Base-by-base conservation (phyloP, 1,140 invertebrate genomes). In the Drosophila carrolli region DNA sequence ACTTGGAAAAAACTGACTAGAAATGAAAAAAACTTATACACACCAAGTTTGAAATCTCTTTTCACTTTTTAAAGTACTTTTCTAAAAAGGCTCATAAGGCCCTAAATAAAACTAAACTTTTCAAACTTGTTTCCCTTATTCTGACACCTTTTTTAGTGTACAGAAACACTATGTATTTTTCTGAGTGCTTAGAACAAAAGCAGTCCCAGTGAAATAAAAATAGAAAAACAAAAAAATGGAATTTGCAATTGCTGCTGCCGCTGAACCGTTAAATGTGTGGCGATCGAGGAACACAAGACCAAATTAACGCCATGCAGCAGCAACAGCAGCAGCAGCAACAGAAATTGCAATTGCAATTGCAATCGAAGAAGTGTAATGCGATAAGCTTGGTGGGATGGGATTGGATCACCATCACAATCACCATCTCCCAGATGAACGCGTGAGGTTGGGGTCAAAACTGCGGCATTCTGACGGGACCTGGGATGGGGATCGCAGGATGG, bases 241-340 rank as follows among this genome's bases (percentile, higher is more conserved):
- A 89, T 89, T 89, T 89, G 84, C 84, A 76, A 88, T 81, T 86
- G 82, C 67, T 66, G 63, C 55, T 57, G 67, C 35, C 38, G 41
- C 27, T 32, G 55, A 29, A 71, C 67, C 84, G 84, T 89, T 89
- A 89, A 89, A 89, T 89, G 75, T 73, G 75, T 78, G 76, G 76
- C 43, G 35, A 71, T 74, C 54, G 62, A 43, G 74, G 83, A 86
- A 88, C 71, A 70, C 65, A 81, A 89, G 84, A 83, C 76, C 84
- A 88, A 88, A 88, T 88, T 89, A 88, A 89, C 83, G 84, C 83
- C 78, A 59, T 59, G n/a, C 62, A 60, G 47, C 66, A 75, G 56
- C 54, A 48, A 29, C 59, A 14, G 8, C 48, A 32, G 29, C 51
- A 63, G 14, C 68, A 4, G 44, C 19, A 54, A 23, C 44, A 57